Percentiles rank a stretch among this genome's conserved stretches.
Conservation (phyloP, 2,888 invertebrate species). For the Dolichopus griseipennis region DNA sequence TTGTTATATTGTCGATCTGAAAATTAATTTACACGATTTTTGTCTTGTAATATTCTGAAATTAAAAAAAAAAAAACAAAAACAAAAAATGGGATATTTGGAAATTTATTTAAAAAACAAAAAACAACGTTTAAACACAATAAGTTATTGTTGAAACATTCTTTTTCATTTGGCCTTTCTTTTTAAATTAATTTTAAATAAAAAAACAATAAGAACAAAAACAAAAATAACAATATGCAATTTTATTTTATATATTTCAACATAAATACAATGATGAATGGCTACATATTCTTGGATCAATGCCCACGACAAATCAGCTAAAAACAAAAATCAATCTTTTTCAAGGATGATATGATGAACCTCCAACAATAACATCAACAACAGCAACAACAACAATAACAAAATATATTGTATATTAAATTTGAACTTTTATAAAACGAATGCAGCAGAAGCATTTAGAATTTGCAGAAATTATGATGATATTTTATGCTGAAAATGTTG, state of each 20-base stretch:
- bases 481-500: background rate
- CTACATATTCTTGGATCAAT: background rate
- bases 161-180: background rate
- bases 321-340: slow-evolving; percentile 2
- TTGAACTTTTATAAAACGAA: background rate
- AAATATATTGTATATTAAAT: no score
- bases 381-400: no score
- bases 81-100: background rate
- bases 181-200: background rate
- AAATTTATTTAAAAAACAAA: background rate
- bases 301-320: background rate
- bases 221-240: background rate
- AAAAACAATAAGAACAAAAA: no score
- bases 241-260: background rate
- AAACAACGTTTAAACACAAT: background rate
- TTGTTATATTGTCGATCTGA: background rate
- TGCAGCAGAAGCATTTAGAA: background rate
- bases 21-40: background rate
- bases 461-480: background rate
- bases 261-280: background rate
- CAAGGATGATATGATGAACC: background rate
- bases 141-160: background rate
- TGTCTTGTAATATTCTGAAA: background rate
- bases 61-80: background rate
- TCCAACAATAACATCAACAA: no score